Evolutionary conservation across 1,140 invertebrate species (phyloP).

Genomic region (Lucilia sericata): DNA sequence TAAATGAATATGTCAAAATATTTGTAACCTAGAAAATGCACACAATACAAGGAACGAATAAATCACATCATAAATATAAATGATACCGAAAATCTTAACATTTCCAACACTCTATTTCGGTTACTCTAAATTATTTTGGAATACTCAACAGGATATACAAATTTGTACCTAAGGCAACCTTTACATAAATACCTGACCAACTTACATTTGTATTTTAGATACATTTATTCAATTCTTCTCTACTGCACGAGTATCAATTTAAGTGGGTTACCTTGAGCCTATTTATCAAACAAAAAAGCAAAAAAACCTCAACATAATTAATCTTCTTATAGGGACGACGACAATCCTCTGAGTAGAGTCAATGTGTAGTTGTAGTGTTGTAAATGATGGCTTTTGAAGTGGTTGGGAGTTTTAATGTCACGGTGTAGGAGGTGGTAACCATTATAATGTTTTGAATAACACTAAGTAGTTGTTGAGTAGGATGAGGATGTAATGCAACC

Average conservation of each 20-base stretch:
- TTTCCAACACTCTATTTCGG: background rate
- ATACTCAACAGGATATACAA: too few species aligned
- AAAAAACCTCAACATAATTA: constrained; percentile 23
- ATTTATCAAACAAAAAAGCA: background rate
- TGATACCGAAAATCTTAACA: background rate
- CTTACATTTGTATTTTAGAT: background rate
- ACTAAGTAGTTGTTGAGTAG: background rate
- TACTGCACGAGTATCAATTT: background rate
- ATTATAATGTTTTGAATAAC: background rate
- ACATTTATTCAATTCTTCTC: background rate
- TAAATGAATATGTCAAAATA: background rate
- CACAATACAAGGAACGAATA: too few species aligned
- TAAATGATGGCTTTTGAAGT: background rate
- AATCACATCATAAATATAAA: background rate
- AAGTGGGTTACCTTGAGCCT: constrained; percentile 18
- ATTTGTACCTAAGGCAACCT: too few species aligned
- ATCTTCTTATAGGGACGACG: constrained; percentile 7
- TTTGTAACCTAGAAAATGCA: background rate
- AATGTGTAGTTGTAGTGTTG: background rate
- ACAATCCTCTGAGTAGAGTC: background rate
- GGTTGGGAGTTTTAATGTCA: background rate
- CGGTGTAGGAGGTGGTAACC: background rate
- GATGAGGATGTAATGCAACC: background rate
- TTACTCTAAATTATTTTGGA: too few species aligned
- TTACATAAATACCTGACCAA: background rate